Evolutionary conservation across 2,797 vertebrate genomes (phyloP), one percentile per base, ranked within the genome.

Genomic region (Parotocinclus haroldoi): DNA sequence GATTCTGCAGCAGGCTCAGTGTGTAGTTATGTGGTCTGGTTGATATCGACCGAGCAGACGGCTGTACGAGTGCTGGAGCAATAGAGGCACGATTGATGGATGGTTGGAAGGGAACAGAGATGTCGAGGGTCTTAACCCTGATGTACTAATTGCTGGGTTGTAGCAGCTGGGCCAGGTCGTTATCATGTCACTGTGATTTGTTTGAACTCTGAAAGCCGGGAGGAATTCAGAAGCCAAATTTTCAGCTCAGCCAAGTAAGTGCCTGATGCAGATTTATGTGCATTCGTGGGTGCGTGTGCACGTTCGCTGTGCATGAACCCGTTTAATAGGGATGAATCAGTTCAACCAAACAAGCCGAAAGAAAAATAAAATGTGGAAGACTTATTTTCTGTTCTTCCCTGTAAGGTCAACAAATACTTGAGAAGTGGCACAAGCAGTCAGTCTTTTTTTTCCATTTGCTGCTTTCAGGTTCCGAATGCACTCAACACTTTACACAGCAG

Each of bases 131-230:
- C 60, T 64, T 71, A 16, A 19, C 63, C 50, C 55, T 63, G 69
- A 66, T 73, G 58, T 56, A 55, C 59, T 76, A 72, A 74, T 70
- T 74, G 69, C 69, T 58, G 36, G n/a, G 44, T n/a, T 13, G 44
- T 55, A 60, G 63, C 69, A 74, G 69, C 69, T 63, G 73, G 55
- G 70, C 51, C 65, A 61, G 69, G n/a, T 45, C 17, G 66, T 61
- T 65, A 76, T 68, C 59, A 64, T 76, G 51, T 76, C 71, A 38
- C 66, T 66, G 55, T 62, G 69, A 78, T 74, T 60, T 72, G 69
- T 69, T 71, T 48, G 45, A 63, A 68, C 73, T 67, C 55, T 75
- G 62, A 65, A 66, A 73, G 68, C 63, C 63, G 48, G 51, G 48
- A 58, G 59, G 58, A 66, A 64, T 67, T 48, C 61, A 63, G 37